phyloP scores from a whole-genome alignment of 2,888 invertebrate species.

The Napeogenes inachia region DNA sequence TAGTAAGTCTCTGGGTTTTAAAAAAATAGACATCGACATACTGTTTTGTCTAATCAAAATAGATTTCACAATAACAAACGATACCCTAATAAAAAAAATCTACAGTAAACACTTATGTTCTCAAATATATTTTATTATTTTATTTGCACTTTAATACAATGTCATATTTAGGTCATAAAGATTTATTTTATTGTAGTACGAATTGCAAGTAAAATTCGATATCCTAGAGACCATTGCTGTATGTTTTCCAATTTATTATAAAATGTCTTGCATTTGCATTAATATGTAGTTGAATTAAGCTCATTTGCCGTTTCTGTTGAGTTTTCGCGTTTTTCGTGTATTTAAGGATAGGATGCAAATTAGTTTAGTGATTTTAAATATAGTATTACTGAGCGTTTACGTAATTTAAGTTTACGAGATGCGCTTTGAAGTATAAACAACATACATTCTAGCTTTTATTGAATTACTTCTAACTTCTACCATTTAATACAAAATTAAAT shows the following conservation, averaged over 20 bases:
- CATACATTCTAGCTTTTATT: no score
- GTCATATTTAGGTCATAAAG: background rate
- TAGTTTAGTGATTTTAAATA: background rate
- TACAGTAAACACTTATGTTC: no score
- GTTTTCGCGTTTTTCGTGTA: constrained; percentile 18
- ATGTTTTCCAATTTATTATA: constrained; percentile 25
- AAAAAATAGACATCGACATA: no score
- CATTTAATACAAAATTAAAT: no score
- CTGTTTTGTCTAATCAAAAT: no score
- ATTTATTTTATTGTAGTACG: background rate
- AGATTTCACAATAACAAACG: no score
- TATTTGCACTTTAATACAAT: background rate
- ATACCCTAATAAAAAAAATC: no score
- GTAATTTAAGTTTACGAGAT: background rate
- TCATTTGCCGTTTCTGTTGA: constrained; percentile 25
- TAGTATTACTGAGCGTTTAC: background rate
- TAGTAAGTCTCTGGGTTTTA: no score
- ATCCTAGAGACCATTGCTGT: constrained; percentile 15
- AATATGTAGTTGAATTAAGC: constrained; percentile 28
- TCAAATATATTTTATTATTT: no score
- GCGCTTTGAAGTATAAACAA: no score
- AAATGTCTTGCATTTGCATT: constrained; percentile 22
- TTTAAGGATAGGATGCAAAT: background rate
- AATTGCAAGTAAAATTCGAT: background rate
- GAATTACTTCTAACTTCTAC: no score